Percentiles rank a stretch among this genome's conserved stretches.
Evolutionary conservation across 1,140 invertebrate species (phyloP).

Genomic region (Drosophila pachea): DNA sequence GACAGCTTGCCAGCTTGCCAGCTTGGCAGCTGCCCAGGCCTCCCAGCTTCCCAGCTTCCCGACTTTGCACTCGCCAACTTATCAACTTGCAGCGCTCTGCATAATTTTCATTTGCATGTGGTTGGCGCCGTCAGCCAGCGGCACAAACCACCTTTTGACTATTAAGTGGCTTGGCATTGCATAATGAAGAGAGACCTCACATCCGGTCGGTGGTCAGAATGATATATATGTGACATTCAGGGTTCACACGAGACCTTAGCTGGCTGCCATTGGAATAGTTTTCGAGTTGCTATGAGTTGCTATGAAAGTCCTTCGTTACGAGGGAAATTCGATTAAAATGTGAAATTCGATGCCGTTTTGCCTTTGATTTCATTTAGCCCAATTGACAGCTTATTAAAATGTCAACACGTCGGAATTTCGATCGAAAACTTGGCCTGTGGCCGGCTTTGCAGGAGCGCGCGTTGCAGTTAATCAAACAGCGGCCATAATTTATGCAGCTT

Average conservation of each 20-base stretch:
- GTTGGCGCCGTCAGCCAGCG: slow-evolving; percentile 1
- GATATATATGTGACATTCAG: too few species aligned
- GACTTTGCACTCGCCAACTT: neutral
- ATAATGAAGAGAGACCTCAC: slow-evolving; percentile 5
- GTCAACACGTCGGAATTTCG: slow-evolving; percentile 42
- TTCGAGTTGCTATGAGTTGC: too few species aligned
- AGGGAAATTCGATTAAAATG: slow-evolving; percentile 32
- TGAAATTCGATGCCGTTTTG: slow-evolving; percentile 24
- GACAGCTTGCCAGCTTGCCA: neutral
- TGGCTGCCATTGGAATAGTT: too few species aligned
- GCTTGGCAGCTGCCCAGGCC: too few species aligned
- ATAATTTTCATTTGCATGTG: slow-evolving; percentile 48
- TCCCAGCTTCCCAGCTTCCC: too few species aligned
- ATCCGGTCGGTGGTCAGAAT: neutral
- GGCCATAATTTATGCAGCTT: slow-evolving; percentile 68
- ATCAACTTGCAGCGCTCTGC: slow-evolving; percentile 8
- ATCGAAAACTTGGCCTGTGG: slow-evolving; percentile 9
- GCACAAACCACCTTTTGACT: slow-evolving; percentile 5
- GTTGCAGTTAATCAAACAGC: slow-evolving; percentile 60
- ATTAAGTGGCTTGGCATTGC: slow-evolving; percentile 22
- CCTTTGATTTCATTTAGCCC: slow-evolving; percentile 30
- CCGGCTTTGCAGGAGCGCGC: neutral
- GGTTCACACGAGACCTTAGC: too few species aligned
- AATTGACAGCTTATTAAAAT: slow-evolving; percentile 68
- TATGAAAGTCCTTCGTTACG: neutral